Percentiles rank a stretch among this genome's conserved stretches.
phyloP scores from a whole-genome alignment of 2,888 invertebrate species.

The Polylopha cassiicola region DNA sequence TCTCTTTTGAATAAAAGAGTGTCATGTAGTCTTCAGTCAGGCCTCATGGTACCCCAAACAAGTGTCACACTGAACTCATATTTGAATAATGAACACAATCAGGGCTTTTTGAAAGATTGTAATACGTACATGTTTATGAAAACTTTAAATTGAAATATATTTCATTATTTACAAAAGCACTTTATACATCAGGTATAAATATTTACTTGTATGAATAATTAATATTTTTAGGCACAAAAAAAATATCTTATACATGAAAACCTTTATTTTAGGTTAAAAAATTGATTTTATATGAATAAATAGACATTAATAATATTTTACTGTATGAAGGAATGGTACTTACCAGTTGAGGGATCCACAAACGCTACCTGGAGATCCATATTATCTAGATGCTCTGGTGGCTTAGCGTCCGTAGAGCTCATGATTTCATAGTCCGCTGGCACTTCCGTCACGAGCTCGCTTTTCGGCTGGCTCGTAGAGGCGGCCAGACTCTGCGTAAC shows the following conservation, averaged over 20 bases:
- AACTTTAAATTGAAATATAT: too few species aligned
- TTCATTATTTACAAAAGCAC: too few species aligned
- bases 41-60: conserved; percentile 60
- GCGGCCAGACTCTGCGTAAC: conserved; percentile 82
- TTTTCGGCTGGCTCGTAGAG: conserved; percentile 76
- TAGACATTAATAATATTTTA: too few species aligned
- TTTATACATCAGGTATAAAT: too few species aligned
- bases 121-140: too few species aligned
- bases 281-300: too few species aligned
- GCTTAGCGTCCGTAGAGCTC: conserved; percentile 66
- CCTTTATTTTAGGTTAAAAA: too few species aligned
- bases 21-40: conserved; percentile 37
- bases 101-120: too few species aligned
- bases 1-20: conserved; percentile 47
- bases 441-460: conserved; percentile 63
- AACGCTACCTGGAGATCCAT: conserved; percentile 80
- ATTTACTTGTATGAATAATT: too few species aligned
- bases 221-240: too few species aligned
- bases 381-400: conserved; percentile 68
- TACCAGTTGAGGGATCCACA: conserved; percentile 79
- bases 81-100: conserved; percentile 53
- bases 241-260: too few species aligned
- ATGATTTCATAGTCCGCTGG: conserved; percentile 61
- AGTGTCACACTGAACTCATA: conserved; percentile 33
- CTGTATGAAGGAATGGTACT: conserved; percentile 45